Evolutionary conservation across 2,797 vertebrate species (phyloP), one percentile per base, ranked within the genome.

Genomic region (Rallus crepitans): DNA sequence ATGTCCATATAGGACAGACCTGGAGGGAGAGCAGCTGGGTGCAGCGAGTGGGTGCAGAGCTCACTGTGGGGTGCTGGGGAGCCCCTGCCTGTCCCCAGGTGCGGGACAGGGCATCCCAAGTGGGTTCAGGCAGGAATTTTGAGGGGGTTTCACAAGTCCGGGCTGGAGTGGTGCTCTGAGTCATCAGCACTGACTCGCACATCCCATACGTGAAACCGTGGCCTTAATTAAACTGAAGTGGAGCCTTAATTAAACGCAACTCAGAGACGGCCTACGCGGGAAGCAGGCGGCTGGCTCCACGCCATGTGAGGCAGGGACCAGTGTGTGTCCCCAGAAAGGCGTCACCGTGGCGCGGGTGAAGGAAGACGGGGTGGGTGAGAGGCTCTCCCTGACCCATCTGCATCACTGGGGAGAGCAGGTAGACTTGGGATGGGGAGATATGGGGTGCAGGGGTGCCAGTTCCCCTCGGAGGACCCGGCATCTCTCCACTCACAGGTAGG

Each of bases 201-300:
- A 82, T 92, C 94, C 93, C 90, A 63, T 97, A 93, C 28, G 7
- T 77, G 96, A 82, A 95, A 95, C 73, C 2, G 3, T 86, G 94
- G 92, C 94, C 90, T 96, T 97, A 96, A 96, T 97, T 96, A 96
- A 96, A 96, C 93, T 0, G 0, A 90, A 95, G 83, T 7, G 1
- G 73, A 96, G 90, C 95, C 90, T 96, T 96, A 97, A 96, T 97
- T 97, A 96, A 96, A 94, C 39, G 2, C 70, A 88, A 90, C 53
- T 90, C 12, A 0, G 85, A 91, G 80, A 40, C 48, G 5, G 92
- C 90, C 93, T 87, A 89, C 31, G 47, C 14, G 50, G 77, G 92
- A 82, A 92, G 52, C 77, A 91, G 77, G 63, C 82, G 82, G 90
- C 40, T 2, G 1, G 81, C 68, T 89, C 71, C 83, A 42, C 0